These are phyloP conservation scores for Montipora efflorescens DNA, from an alignment of 64 coral and sea anemone genomes.

Conservation along the genomic window DNA sequence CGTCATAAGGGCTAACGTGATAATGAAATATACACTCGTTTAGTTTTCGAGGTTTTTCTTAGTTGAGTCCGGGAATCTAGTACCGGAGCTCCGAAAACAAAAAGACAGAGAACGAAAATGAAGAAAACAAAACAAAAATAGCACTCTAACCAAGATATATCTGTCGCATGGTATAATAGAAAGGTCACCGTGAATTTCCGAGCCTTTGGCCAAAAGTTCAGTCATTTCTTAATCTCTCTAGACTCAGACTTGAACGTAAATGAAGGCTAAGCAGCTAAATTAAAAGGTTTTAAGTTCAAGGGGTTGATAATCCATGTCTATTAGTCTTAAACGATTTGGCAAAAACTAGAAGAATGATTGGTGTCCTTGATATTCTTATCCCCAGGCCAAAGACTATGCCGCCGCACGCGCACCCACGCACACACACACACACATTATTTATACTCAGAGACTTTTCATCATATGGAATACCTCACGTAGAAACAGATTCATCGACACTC, in stretches of 20 bases:
- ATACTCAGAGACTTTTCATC: too few relatives aligned
- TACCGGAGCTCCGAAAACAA: not conserved
- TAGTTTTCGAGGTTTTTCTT: too few relatives aligned
- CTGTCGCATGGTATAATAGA: not conserved
- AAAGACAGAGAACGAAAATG: not conserved
- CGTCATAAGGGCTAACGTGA: too few relatives aligned
- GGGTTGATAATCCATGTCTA: not conserved
- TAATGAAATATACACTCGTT: too few relatives aligned
- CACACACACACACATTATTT: too few relatives aligned
- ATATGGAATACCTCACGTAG: too few relatives aligned
- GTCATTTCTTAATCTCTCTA: not conserved
- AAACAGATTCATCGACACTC: too few relatives aligned
- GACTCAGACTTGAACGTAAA: not conserved
- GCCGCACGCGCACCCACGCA: too few relatives aligned
- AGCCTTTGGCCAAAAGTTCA: not conserved
- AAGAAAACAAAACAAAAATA: not conserved
- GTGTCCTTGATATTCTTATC: not conserved
- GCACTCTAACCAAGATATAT: too few relatives aligned
- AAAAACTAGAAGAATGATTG: not conserved
- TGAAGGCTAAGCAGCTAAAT: not conserved
- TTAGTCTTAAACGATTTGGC: not conserved
- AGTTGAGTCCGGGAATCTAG: too few relatives aligned
- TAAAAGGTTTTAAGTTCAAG: not conserved
- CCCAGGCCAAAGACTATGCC: too few relatives aligned
- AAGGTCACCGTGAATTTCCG: not conserved